Evolutionary conservation across 2,888 invertebrate species (phyloP).

Genomic region (Troides aeacus): DNA sequence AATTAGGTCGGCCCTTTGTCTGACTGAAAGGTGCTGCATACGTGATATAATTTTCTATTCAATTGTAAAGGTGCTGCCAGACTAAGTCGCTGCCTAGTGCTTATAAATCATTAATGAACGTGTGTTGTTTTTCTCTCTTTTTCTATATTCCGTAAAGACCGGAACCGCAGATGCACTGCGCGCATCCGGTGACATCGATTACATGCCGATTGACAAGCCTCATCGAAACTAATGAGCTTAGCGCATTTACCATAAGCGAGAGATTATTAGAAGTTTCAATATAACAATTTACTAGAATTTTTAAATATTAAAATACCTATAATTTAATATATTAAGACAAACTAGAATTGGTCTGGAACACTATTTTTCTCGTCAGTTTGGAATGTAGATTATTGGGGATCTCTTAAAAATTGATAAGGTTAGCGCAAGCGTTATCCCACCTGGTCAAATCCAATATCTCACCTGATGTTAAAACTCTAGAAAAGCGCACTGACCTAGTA

Average conservation of each 20-base stretch:
- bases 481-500: no score
- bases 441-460: no score
- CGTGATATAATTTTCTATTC: constrained; percentile 26
- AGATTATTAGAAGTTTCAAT: background rate
- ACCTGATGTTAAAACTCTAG: no score
- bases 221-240: constrained; percentile 36
- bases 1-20: constrained; percentile 25
- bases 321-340: no score
- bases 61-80: constrained; percentile 20
- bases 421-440: no score
- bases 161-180: constrained; percentile 65
- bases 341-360: no score
- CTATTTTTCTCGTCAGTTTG: no score
- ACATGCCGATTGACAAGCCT: constrained; percentile 56
- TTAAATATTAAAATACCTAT: no score
- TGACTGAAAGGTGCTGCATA: constrained; percentile 18
- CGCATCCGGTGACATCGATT: constrained; percentile 60
- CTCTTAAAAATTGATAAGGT: no score
- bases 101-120: constrained; percentile 28
- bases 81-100: constrained; percentile 7
- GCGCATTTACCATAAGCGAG: constrained; percentile 7
- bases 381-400: no score
- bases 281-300: background rate
- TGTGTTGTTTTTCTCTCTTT: constrained; percentile 28
- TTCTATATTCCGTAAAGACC: constrained; percentile 40